Base-by-base conservation (phyloP, 2,888 invertebrate genomes). In the Mythimna ferrago region DNA sequence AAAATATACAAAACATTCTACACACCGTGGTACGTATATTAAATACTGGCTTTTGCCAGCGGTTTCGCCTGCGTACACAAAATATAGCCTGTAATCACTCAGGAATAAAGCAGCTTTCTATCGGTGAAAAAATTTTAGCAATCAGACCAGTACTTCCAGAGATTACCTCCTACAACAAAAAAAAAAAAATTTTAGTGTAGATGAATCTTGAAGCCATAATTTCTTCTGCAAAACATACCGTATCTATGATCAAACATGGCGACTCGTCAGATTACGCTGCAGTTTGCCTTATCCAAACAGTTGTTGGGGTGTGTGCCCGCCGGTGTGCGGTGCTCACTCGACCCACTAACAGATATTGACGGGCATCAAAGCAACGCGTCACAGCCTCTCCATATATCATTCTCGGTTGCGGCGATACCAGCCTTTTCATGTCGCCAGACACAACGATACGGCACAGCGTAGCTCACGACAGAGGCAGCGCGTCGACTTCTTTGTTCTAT, bases 311-410 rank as follows among this genome's bases (percentile, higher is more conserved):
- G 65, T 56, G 57, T 73, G 74, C 74, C 85, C 77, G 89, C 90
- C 80, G 86, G 76, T 86, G 88, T 86, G 51, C 51, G 16, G 51
- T 53, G 51, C 51, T 90, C 91, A 90, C 89, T 91, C 89, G 90
- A 91, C 90, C 90, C 87, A 89, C 89, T 93, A 92, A 92, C 93
- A 90, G 90, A 92, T 91, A 92, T 89, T 91, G 93, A 92, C 92
- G 90, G 91, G 87, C 91, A 89, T 92, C 91, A 93, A 91, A 92
- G 92, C 90, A 86, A 85, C 89, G 83, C 91, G 92, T 93, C 93
- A 92, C 87, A 92, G 88, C 88, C 91, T 91, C 90, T 90, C 91
- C 93, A 93, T 93, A 93, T 92, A 93, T 93, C 93, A 93, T 93
- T 85, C 89, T 89, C 89, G 85, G 89, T 87, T 85, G 89, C 81